Percentiles rank a stretch among this genome's conserved stretches.
Evolutionary conservation across 2,888 invertebrate genomes (phyloP).

Genomic region (Drosophila formosana): DNA sequence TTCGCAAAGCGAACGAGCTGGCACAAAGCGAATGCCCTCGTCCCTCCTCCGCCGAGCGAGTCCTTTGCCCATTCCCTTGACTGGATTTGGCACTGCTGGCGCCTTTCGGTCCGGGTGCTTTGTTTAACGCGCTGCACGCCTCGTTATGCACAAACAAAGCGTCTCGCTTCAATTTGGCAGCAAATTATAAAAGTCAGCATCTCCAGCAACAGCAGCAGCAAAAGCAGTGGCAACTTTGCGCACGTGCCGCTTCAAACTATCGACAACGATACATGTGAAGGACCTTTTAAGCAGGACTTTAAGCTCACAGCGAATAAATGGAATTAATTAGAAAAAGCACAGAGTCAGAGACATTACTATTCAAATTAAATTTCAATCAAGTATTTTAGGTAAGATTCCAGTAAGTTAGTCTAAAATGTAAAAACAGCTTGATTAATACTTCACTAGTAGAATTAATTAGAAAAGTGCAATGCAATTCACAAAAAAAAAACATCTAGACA

Average conservation of each 20-base stretch:
- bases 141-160: conserved; percentile 80
- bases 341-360: no score
- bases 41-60: not conserved
- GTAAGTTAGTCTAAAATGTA: no score
- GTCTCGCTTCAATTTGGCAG: conserved; percentile 73
- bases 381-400: no score
- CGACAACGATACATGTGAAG: not conserved
- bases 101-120: conserved; percentile 45
- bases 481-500: no score
- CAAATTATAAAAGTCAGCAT: conserved; percentile 64
- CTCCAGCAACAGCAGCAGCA: conserved; percentile 20
- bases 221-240: conserved; percentile 13
- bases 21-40: conserved; percentile 20
- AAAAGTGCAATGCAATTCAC: no score
- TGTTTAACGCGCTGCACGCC: conserved; percentile 69
- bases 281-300: not conserved
- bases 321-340: no score
- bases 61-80: not conserved
- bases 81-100: conserved; percentile 26
- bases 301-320: not conserved
- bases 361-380: no score
- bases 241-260: conserved; percentile 15
- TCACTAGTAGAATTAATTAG: no score
- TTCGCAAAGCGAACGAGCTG: conserved; percentile 25
- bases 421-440: no score